Conservation (phyloP, 2,888 invertebrate species). For the Calameuta filiformis region DNA sequence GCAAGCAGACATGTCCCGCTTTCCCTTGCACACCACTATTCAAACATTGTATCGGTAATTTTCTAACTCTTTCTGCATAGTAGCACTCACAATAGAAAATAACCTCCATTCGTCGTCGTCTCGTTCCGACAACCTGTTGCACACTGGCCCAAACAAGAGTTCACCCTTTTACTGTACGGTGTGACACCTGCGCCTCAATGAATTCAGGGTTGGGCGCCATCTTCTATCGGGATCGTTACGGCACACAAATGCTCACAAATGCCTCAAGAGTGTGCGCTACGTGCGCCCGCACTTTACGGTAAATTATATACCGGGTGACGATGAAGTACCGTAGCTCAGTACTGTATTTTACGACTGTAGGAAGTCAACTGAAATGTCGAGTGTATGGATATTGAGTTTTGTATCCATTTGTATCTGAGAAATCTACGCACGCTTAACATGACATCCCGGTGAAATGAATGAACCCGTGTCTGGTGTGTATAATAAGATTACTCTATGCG, state of each 20-base stretch:
- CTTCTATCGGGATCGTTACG: conserved; percentile 22
- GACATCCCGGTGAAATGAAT: no score
- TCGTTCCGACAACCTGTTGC: conserved; percentile 37
- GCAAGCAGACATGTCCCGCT: not conserved
- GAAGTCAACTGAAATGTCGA: not conserved
- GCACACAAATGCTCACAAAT: not conserved
- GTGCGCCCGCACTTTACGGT: conserved; percentile 2
- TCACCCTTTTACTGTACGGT: conserved; percentile 15
- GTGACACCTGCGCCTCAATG: conserved; percentile 39
- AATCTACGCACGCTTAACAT: not conserved
- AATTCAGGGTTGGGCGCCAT: conserved; percentile 35
- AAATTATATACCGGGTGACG: not conserved
- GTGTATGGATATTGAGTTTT: not conserved
- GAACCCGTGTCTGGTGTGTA: no score
- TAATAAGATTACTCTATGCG: not conserved
- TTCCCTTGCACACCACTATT: not conserved
- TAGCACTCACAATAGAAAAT: not conserved
- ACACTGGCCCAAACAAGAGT: conserved; percentile 15
- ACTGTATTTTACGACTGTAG: not conserved
- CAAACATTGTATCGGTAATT: not conserved
- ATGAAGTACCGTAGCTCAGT: not conserved
- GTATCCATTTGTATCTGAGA: not conserved
- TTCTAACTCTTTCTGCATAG: not conserved
- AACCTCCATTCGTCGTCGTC: conserved; percentile 8
- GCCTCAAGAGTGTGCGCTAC: not conserved